Evolutionary conservation across 2,113 vertebrate genomes (phyloP), one percentile per base, ranked within the genome.

Genomic region (Thunnus thynnus): DNA sequence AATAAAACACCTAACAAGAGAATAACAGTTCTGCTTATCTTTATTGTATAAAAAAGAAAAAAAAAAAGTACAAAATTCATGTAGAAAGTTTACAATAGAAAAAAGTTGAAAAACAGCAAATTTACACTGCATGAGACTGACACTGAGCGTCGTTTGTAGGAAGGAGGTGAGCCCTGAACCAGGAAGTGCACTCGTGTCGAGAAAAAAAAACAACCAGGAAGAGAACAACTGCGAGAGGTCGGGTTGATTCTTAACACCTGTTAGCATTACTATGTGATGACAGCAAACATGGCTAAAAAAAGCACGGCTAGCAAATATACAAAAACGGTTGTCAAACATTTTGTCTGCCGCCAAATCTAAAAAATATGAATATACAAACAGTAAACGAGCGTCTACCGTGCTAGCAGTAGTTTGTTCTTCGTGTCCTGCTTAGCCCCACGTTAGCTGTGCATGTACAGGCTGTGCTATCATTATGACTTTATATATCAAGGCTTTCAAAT

Each of bases 11-110:
- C 41, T 79, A 50, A 71, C 67, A 73, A 32, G 0, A 3, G 0
- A 17, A 44, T 70, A 22, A 56, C 55, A 69, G 60, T 86, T 89
- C 36, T 88, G 63, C 52, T 87, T 58, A 84, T 76, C 52, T 95
- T 95, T 95, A 95, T 93, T 95, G 85, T 92, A 90, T 93, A 93
- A 94, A 94, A 90, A 89, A 85, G 73, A 81, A 88, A 82, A 41
- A n/a, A 41, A 36, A 60, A 86, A 87, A 66, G 78, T 94, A 93
- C 86, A 95, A 95, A 94, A 94, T 91, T 86, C 72, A 91, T 90
- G 79, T 93, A 87, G 75, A 94, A 92, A 93, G 85, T 87, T 87
- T 80, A 94, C 84, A 92, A 85, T 92, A 88, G 75, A 90, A 92
- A 93, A 89, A 61, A 86, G 50, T 86, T 65, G 64, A 88, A 88